Base-by-base conservation (phyloP, 1,140 invertebrate species). In the Dolichoris vasculosae region DNA sequence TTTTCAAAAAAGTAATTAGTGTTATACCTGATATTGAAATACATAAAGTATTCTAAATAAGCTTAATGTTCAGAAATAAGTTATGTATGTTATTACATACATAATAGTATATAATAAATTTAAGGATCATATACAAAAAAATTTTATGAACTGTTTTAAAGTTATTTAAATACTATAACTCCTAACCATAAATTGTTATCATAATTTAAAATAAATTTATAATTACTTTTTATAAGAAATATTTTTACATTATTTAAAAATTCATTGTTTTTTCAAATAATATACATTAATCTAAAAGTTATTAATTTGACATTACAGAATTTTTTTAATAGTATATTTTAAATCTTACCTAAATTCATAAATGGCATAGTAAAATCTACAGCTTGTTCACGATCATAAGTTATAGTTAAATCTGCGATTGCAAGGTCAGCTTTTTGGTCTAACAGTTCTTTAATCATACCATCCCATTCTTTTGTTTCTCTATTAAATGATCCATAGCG, bases 291-390 rank as follows among this genome's bases (percentile, higher is more conserved):
- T 46, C 13, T 13, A 46, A n/a, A 30, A 67, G n/a, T 30, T 7
- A 67, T 67, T 30, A 67, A 67, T 30, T 67, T 8, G 30, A 30
- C 32, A 30, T 30, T 67, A 67, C n/a, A 75, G 20, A 75, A 75
- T 75, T 46, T 9, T n/a, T 46, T 43, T n/a, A 75, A 26, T 46
- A 46, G 23, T n/a, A 75, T 51, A 17, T 2, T 59, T 26, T 6
- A 59, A 59, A n/a, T 9, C 86, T 92, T 90, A 94, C 95, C 98
- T 80, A 98, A 94, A 93, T 98, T 98, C 98, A 98, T 98, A 91
- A 98, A 99, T 0, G 98, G 98, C 95, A 98, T 98, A 15, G 97
- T 98, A 91, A 99, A 99, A 92, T 99, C 98, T 4, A 99, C 97
- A 7, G 96, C 97, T 93, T 97, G 95, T 88, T 97, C 96, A 48